Evolutionary conservation across 2,113 vertebrate genomes (phyloP).

Genomic region (Austrofundulus limnaeus): DNA sequence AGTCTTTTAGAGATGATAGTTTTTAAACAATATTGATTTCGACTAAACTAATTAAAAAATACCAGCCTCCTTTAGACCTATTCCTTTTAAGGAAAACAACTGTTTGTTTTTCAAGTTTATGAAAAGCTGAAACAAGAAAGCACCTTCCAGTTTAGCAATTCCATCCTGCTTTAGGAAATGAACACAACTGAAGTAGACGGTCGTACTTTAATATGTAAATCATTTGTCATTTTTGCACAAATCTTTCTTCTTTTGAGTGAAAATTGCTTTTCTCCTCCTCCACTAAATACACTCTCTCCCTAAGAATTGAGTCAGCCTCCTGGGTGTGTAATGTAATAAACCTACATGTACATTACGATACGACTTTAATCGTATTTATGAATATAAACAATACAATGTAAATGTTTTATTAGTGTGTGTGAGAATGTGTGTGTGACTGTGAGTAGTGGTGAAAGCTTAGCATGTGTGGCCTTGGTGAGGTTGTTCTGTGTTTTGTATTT

Average conservation of each 20-base stretch:
- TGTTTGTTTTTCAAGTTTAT: background rate
- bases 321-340: constrained; percentile 57
- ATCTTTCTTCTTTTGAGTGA: background rate
- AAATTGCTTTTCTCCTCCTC: constrained; percentile 21
- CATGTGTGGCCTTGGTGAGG: constrained; percentile 24
- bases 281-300: constrained; percentile 31
- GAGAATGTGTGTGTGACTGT: constrained; percentile 35
- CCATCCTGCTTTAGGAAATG: too few species aligned
- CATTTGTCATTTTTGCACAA: background rate
- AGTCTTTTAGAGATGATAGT: too few species aligned
- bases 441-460: constrained; percentile 35
- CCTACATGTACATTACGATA: constrained; percentile 66
- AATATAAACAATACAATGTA: constrained; percentile 72
- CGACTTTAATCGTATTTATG: constrained; percentile 67
- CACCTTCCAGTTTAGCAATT: background rate
- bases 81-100: background rate
- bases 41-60: background rate
- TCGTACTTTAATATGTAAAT: too few species aligned
- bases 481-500: constrained; percentile 67
- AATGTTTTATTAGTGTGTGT: constrained; percentile 72
- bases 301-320: constrained; percentile 5
- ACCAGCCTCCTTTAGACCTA: background rate
- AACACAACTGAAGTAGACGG: too few species aligned
- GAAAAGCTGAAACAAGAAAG: background rate
- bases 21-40: background rate